These are phyloP conservation scores for Xestia sexstrigata DNA, from an alignment of 2,888 invertebrate species.

Conservation along the genomic window DNA sequence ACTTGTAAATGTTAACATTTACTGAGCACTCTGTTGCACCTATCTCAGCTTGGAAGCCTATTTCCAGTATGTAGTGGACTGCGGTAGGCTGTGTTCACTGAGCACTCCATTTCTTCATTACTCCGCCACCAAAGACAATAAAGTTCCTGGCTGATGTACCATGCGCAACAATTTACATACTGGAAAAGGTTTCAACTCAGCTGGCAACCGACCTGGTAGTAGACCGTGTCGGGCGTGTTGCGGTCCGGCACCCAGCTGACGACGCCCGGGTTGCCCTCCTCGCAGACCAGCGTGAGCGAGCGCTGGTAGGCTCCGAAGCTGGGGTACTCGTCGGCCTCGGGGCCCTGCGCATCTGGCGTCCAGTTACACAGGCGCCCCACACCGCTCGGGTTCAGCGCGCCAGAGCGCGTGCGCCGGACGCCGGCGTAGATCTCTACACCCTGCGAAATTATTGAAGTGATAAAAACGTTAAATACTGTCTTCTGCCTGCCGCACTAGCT, in stretches of 20 bases:
- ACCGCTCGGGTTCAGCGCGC: constrained; percentile 93
- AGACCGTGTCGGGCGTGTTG: constrained; percentile 97
- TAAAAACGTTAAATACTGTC: neutral
- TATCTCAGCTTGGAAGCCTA: neutral
- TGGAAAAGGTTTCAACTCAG: neutral
- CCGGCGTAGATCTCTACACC: constrained; percentile 96
- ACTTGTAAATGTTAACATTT: neutral
- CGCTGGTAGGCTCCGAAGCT: constrained; percentile 98
- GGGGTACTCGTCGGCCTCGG: constrained; percentile 94
- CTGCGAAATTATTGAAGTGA: constrained; percentile 80
- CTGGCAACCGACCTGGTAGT: constrained; percentile 94
- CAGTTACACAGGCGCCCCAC: constrained; percentile 97
- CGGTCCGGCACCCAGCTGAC: constrained; percentile 96
- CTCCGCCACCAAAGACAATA: neutral
- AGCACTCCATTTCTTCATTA: constrained; percentile 6
- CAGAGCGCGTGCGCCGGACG: constrained; percentile 92
- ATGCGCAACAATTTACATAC: constrained; percentile 13
- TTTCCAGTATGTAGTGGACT: neutral
- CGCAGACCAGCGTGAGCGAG: constrained; percentile 95
- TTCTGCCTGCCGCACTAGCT: neutral
- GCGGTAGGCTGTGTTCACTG: neutral
- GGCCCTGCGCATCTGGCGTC: constrained; percentile 94
- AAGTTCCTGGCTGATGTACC: neutral
- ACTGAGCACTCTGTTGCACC: neutral
- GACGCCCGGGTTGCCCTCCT: constrained; percentile 95